A percentile compares a stretch with the other conserved stretches of the same genome.
Conservation (phyloP, 1,140 invertebrate species). For the Araneus ventricosus region DNA sequence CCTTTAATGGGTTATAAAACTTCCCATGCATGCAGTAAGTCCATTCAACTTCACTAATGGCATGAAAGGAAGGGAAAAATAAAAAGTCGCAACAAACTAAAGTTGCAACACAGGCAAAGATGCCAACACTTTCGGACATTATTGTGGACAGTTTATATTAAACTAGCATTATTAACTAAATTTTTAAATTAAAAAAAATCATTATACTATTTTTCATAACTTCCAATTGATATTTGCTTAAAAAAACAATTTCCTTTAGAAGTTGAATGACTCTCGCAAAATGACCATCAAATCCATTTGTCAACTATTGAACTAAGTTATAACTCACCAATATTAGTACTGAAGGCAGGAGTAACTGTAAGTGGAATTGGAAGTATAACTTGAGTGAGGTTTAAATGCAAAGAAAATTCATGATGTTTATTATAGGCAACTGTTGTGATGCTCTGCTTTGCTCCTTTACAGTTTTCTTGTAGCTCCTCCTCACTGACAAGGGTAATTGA, state of each 20-base stretch:
- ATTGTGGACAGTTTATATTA: no score
- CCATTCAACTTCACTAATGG: no score
- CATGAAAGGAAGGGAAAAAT: no score
- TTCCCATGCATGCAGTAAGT: no score
- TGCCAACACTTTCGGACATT: no score
- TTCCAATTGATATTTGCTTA: not conserved
- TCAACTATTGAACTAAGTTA: not conserved
- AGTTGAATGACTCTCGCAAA: not conserved
- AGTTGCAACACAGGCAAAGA: no score
- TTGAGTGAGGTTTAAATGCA: conserved; percentile 92
- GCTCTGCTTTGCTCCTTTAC: conserved; percentile 81
- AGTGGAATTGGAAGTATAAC: conserved; percentile 95
- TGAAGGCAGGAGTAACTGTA: conserved; percentile 95
- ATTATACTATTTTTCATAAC: no score
- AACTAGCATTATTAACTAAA: no score
- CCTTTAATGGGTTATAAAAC: no score
- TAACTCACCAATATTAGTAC: conserved; percentile 87
- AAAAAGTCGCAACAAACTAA: no score
- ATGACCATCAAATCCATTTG: not conserved
- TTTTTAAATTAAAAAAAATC: no score
- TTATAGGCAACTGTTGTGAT: conserved; percentile 84
- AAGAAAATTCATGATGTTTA: conserved; percentile 94
- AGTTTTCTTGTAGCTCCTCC: conserved; percentile 87
- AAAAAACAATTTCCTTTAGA: not conserved
- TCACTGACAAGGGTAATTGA: conserved; percentile 93